Evolutionary conservation across 2,113 vertebrate species (phyloP).

Genomic region (Numenius arquata): DNA sequence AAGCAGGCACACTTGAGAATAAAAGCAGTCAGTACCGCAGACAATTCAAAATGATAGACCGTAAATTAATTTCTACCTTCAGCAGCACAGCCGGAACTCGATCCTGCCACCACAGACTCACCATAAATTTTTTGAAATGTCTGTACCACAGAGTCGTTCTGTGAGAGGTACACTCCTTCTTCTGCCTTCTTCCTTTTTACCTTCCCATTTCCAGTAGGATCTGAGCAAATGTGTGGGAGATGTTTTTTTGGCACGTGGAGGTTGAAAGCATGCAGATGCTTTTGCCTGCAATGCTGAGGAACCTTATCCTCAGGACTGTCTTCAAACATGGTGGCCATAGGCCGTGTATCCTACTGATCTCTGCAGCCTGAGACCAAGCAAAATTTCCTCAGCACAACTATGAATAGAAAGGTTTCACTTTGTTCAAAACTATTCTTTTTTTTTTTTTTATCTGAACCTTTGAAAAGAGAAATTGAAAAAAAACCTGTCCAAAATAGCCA

Average conservation of each 20-base stretch:
- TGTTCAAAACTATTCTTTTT: not conserved
- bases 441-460: not conserved
- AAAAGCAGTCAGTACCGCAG: not conserved
- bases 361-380: not conserved
- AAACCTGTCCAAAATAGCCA: not conserved
- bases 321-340: not conserved
- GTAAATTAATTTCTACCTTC: conserved; percentile 25
- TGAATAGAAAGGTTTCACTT: not conserved
- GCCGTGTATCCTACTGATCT: not conserved
- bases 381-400: not conserved
- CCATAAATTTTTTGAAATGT: not conserved
- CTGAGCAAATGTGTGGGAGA: not conserved
- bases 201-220: not conserved
- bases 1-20: not conserved
- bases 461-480: not conserved
- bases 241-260: not conserved
- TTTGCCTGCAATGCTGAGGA: not conserved
- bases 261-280: not conserved
- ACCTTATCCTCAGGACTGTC: not conserved
- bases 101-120: not conserved
- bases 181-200: not conserved
- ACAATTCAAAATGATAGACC: not conserved
- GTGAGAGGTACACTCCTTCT: not conserved
- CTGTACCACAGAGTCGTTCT: not conserved
- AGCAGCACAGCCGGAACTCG: not conserved